Base-by-base conservation (phyloP, 2,797 vertebrate species). In the Sparus aurata region DNA sequence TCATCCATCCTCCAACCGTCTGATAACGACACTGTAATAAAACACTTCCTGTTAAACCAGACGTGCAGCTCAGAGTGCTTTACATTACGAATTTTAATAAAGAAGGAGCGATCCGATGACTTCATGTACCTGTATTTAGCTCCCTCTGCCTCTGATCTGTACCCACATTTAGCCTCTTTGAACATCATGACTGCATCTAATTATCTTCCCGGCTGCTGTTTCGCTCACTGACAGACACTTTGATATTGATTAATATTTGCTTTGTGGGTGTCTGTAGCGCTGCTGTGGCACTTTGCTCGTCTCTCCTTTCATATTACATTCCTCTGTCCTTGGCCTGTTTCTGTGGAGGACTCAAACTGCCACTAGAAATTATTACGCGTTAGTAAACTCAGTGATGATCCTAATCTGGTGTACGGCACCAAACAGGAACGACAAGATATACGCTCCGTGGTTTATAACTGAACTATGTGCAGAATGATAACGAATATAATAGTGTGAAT, bases 191-290 rank as follows among this genome's bases (percentile, higher is more conserved):
- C 41, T 12, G 62, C 64, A 0, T 64, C 50, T 41, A 10, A 73
- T 77, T 49, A 54, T 66, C 25, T 49, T 30, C 41, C 50, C 23
- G 20, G 55, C 54, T 61, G 69, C 52, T 45, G 52, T 46, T 49
- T 54, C 23, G 10, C 73, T 41, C 43, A 1, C 66, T 3, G 69
- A 82, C 69, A 73, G 25, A 66, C 78, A 50, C 67, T 58, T 45
- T 73, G 53, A 66, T 66, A 65, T 61, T 45, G 74, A 82, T 74
- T 77, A 22, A 49, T 73, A 69, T 75, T 80, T 27, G 34, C 17
- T 17, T 55, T 15, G 18, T 57, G 53, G 38, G 13, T 20, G 25
- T 52, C 4, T 50, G 52, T 45, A 6, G 11, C 2, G 45, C 3
- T 6, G 41, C 59, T 22, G 47, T 1, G 3, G 22, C 5, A 25